phyloP scores from a whole-genome alignment of 2,113 vertebrate genomes.

The Fukomys damarensis region DNA sequence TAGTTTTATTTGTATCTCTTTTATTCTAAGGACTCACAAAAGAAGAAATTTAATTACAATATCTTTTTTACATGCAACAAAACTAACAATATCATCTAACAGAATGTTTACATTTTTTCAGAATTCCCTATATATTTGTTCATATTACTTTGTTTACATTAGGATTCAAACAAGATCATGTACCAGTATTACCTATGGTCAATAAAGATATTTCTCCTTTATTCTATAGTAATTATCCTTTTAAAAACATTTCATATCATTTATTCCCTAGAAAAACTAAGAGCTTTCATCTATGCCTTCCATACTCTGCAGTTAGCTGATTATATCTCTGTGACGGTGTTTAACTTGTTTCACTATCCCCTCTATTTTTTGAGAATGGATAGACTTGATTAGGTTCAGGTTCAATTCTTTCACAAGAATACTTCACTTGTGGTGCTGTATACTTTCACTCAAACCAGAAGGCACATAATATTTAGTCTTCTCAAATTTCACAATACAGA shows the following conservation, averaged over 20 bases:
- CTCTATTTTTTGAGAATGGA: not conserved
- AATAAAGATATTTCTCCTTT: not conserved
- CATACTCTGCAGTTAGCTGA: not conserved
- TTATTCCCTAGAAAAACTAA: not conserved
- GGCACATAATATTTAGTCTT: not conserved
- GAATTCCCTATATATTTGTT: constrained; percentile 20
- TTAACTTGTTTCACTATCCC: not conserved
- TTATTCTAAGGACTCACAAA: not conserved
- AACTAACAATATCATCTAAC: not conserved
- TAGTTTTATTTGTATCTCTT: not conserved
- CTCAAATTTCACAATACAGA: not conserved
- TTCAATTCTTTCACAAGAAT: not conserved
- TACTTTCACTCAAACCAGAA: not conserved
- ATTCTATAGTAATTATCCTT: not conserved
- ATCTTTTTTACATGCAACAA: not conserved
- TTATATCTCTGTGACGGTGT: not conserved
- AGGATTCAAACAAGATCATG: not conserved
- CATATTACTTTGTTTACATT: constrained; percentile 5
- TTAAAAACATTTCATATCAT: not conserved
- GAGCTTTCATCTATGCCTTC: not conserved
- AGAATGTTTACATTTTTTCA: not conserved
- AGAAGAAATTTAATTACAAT: not conserved
- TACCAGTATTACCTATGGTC: not conserved
- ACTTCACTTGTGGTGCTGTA: not conserved
- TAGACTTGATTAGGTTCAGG: not conserved